These are phyloP conservation scores for Hemicordylus capensis DNA, from an alignment of 2,113 vertebrate genomes.

Conservation along the genomic window DNA sequence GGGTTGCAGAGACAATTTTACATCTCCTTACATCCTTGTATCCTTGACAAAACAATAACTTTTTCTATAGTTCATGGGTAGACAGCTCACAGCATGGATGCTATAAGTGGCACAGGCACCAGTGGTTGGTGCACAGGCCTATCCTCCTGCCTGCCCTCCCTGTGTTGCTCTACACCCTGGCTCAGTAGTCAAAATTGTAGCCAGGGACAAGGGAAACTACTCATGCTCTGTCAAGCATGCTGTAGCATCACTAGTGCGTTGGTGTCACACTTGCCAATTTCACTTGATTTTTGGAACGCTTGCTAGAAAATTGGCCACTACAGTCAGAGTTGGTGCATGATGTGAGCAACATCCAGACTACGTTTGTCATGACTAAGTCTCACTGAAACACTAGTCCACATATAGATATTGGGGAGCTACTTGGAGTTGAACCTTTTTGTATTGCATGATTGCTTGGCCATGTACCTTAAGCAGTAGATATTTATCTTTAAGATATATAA, in stretches of 20 bases:
- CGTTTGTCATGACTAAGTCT: no score
- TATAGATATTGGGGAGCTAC: background rate
- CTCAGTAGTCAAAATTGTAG: background rate
- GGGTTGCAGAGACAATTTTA: background rate
- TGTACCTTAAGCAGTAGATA: background rate
- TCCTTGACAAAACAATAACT: no score
- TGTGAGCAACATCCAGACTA: no score
- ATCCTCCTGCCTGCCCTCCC: background rate
- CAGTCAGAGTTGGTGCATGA: no score
- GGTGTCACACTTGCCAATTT: no score
- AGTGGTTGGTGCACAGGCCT: background rate
- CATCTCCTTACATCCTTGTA: no score
- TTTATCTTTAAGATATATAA: accelerated
- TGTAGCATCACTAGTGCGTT: background rate
- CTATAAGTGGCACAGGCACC: background rate
- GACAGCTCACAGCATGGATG: background rate
- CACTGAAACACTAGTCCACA: no score
- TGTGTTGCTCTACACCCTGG: no score
- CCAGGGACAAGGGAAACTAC: background rate
- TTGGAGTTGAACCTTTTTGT: background rate
- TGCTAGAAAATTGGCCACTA: no score
- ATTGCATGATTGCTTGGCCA: background rate
- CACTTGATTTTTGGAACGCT: no score
- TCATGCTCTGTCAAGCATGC: background rate
- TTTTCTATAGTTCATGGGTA: no score